Evolutionary conservation across 1,140 invertebrate species (phyloP).

Genomic region (Aphelinus certus): DNA sequence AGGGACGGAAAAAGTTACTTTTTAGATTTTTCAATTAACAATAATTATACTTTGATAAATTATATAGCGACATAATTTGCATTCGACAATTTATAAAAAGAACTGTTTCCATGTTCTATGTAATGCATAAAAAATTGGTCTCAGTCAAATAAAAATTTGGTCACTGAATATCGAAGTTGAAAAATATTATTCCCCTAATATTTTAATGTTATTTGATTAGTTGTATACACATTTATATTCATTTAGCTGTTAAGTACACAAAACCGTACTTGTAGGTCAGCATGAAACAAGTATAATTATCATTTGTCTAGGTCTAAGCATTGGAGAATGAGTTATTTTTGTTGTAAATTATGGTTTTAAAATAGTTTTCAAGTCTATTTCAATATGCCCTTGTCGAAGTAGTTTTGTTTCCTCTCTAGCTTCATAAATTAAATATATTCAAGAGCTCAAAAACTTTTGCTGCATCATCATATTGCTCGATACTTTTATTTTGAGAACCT

Average conservation of each 20-base stretch:
- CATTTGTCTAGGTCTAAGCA: conserved; percentile 47
- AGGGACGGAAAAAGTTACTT: conserved; percentile 32
- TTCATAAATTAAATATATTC: background rate
- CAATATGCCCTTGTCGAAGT: conserved; percentile 59
- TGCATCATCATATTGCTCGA: too few species aligned
- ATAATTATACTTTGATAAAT: background rate
- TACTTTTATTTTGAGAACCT: too few species aligned
- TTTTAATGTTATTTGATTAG: conserved; percentile 9
- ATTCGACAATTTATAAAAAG: background rate
- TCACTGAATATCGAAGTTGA: conserved; percentile 6
- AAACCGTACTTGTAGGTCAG: background rate
- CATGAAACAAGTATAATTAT: conserved; percentile 17
- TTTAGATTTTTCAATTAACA: background rate
- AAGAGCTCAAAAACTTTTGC: conserved; percentile 21
- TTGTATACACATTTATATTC: conserved; percentile 21
- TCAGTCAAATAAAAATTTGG: conserved; percentile 25
- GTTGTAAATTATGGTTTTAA: conserved; percentile 49
- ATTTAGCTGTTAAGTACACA: conserved; percentile 47
- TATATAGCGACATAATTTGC: background rate
- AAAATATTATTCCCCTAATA: background rate
- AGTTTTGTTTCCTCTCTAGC: conserved; percentile 43
- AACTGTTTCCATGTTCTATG: background rate
- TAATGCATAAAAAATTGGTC: conserved; percentile 8
- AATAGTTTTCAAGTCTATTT: conserved; percentile 50
- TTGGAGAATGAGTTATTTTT: conserved; percentile 42